Conservation (phyloP, 2,888 invertebrate genomes). For the Hirtodrosophila trivittata region DNA sequence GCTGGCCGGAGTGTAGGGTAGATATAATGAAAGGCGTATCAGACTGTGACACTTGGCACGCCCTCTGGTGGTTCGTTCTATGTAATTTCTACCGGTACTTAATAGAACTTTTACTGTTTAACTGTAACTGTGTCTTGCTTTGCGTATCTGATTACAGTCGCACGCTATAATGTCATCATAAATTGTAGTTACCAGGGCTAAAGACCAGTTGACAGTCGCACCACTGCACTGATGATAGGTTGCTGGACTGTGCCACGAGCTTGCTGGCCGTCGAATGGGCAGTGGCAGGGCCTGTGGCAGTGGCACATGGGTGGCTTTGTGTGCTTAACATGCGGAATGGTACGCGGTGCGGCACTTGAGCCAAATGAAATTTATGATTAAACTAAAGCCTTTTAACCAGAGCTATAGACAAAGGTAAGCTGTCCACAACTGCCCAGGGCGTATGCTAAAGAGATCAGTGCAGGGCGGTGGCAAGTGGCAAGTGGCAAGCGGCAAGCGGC, state of each 20-base stretch:
- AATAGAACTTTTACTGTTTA: constrained; percentile 42
- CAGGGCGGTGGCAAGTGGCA: constrained; percentile 13
- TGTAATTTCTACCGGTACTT: constrained; percentile 23
- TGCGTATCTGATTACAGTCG: constrained; percentile 59
- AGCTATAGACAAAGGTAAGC: constrained; percentile 62
- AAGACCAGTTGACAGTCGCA: constrained; percentile 60
- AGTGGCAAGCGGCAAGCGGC: constrained; percentile 10
- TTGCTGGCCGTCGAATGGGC: too few relatives aligned
- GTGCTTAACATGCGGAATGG: constrained; percentile 26
- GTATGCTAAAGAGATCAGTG: constrained; percentile 70
- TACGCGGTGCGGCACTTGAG: constrained; percentile 46
- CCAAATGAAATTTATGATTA: constrained; percentile 74
- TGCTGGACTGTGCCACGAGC: too few relatives aligned
- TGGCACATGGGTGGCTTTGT: constrained; percentile 28
- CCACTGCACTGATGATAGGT: too few relatives aligned
- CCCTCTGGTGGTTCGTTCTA: not conserved
- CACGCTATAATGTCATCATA: constrained; percentile 81
- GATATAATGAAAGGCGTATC: constrained; percentile 44
- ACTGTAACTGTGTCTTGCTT: constrained; percentile 38
- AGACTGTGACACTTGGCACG: constrained; percentile 61
- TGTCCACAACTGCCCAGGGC: constrained; percentile 38
- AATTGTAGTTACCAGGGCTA: constrained; percentile 70
- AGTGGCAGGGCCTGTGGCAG: constrained; percentile 26
- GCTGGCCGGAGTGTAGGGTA: constrained; percentile 31
- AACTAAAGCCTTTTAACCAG: constrained; percentile 51